Evolutionary conservation across 2,888 invertebrate genomes (phyloP).

Genomic region (Rhyacophila evoluta): DNA sequence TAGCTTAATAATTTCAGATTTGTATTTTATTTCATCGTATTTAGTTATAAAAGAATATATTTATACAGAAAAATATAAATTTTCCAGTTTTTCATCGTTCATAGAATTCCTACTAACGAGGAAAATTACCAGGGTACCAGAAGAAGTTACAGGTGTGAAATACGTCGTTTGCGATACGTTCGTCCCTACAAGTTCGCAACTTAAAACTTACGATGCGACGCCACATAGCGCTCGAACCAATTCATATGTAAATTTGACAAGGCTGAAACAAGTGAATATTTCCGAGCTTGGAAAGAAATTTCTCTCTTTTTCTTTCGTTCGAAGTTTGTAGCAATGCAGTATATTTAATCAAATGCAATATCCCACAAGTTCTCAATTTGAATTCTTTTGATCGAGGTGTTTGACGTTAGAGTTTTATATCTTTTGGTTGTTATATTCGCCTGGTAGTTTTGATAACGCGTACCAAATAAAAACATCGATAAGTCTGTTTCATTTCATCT

Average conservation of each 20-base stretch:
- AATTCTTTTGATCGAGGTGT: neutral
- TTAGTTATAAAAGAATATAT: too few species aligned
- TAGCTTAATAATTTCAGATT: too few species aligned
- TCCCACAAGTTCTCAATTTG: neutral
- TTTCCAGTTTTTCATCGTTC: neutral
- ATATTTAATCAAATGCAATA: neutral
- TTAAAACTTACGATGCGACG: slow-evolving; percentile 5
- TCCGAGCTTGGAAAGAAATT: neutral
- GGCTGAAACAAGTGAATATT: neutral
- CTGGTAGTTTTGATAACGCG: neutral
- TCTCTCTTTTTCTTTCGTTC: neutral
- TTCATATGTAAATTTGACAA: slow-evolving; percentile 9
- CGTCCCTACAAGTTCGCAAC: neutral
- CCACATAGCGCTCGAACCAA: neutral
- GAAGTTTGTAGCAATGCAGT: neutral
- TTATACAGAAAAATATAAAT: too few species aligned
- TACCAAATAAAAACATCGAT: too few species aligned
- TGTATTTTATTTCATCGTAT: too few species aligned
- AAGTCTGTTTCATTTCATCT: too few species aligned
- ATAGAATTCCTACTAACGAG: neutral
- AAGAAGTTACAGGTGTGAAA: slow-evolving; percentile 5
- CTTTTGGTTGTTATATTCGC: neutral
- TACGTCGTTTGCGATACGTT: neutral
- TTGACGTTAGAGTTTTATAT: neutral
- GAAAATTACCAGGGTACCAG: neutral